Conservation (phyloP, 2,113 vertebrate genomes). For the Siphamia tubifer region DNA sequence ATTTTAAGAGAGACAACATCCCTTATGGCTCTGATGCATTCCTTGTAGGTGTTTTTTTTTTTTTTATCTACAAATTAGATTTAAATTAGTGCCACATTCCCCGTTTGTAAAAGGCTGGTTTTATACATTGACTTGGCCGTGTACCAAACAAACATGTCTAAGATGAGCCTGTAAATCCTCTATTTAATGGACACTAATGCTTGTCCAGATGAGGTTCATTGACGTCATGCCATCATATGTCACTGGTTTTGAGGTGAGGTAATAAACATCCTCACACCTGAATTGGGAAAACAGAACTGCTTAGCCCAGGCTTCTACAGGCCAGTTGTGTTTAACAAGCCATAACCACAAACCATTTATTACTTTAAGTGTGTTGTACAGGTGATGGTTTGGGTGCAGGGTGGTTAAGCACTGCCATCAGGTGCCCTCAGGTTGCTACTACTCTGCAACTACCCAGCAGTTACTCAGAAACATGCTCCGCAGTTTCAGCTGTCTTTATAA, state of each 20-base stretch:
- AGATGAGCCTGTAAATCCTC: no score
- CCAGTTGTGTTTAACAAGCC: conserved; percentile 23
- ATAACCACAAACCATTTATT: not conserved
- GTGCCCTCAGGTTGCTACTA: conserved; percentile 54
- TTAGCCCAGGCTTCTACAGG: no score
- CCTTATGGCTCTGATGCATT: not conserved
- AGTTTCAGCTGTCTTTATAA: not conserved
- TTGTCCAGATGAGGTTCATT: no score
- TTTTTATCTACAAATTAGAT: not conserved
- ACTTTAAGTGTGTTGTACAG: conserved; percentile 37
- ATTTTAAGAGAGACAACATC: conserved; percentile 17
- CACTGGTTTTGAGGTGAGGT: no score
- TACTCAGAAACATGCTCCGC: not conserved
- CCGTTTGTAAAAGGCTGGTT: not conserved
- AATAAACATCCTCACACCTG: no score
- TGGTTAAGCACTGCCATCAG: conserved; percentile 65
- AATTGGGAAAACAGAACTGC: not conserved
- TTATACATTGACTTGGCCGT: not conserved
- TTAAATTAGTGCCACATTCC: conserved; percentile 5
- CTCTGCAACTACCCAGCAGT: conserved; percentile 21
- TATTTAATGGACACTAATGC: no score
- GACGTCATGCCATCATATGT: no score
- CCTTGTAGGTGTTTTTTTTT: not conserved
- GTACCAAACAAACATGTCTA: not conserved
- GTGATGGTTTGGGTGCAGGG: conserved; percentile 5